phyloP scores from a whole-genome alignment of 2,113 vertebrate species.

The Oncorhynchus gorbuscha region DNA sequence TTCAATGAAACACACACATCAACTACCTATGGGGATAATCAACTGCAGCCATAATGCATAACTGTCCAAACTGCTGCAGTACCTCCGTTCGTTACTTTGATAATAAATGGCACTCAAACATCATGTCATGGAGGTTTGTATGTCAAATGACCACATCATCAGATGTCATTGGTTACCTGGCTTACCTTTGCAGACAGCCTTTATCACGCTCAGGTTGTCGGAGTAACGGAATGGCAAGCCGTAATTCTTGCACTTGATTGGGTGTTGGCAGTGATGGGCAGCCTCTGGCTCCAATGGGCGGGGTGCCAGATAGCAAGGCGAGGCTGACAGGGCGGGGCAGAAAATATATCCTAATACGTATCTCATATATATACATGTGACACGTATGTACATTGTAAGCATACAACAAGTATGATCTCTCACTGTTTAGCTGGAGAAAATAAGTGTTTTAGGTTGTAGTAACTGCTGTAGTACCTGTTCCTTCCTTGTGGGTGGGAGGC shows the following conservation, averaged over 20 bases:
- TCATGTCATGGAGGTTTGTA: neutral
- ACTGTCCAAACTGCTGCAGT: neutral
- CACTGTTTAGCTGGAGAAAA: neutral
- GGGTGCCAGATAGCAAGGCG: slow-evolving; percentile 49
- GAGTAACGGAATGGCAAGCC: slow-evolving; percentile 73
- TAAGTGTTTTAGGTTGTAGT: neutral
- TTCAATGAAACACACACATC: neutral
- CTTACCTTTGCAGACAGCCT: slow-evolving; percentile 75
- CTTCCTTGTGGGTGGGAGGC: slow-evolving; percentile 24
- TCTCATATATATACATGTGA: neutral
- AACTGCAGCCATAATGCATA: neutral
- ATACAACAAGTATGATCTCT: neutral
- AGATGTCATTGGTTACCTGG: neutral
- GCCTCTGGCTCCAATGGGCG: slow-evolving; percentile 42
- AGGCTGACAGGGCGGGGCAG: slow-evolving; percentile 26
- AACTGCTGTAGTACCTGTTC: slow-evolving; percentile 51
- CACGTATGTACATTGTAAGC: neutral
- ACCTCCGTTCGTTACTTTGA: neutral
- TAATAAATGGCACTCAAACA: neutral
- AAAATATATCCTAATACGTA: neutral
- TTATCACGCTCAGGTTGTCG: slow-evolving; percentile 73
- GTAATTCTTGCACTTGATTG: slow-evolving; percentile 77
- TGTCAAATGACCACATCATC: neutral
- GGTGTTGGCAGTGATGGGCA: slow-evolving; percentile 45
- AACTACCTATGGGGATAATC: neutral